phyloP scores from a whole-genome alignment of 23 tunicate species.

The Pegea sp. region DNA sequence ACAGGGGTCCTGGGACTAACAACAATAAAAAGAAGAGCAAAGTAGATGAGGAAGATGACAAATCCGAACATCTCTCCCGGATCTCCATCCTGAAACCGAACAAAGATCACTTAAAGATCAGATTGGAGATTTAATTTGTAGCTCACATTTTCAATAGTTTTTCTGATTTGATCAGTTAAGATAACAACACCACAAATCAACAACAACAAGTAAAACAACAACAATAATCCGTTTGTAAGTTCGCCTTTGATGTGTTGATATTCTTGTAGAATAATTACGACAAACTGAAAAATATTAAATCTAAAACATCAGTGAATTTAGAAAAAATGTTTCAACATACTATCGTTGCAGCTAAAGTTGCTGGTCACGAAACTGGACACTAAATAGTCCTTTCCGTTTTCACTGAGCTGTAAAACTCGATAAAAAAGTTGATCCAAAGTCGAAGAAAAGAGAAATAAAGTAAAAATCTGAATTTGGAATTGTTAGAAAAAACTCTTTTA shows the following conservation, averaged over 20 bases:
- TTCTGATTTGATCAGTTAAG: conserved; percentile 7
- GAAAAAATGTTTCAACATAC: too few species aligned
- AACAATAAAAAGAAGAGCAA: conserved; percentile 12
- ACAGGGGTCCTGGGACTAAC: conserved; percentile 13
- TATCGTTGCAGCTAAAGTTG: too few species aligned
- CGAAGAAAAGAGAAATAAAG: conserved; percentile 1
- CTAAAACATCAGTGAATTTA: too few species aligned
- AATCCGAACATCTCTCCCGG: conserved; percentile 15
- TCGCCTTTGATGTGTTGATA: conserved; percentile 23
- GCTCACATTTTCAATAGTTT: too few species aligned
- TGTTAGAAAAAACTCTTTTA: too few species aligned
- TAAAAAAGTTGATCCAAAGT: conserved; percentile 11
- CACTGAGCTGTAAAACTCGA: conserved; percentile 7
- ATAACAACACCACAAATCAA: conserved; percentile 8
- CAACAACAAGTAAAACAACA: conserved; percentile 28
- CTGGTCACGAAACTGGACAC: conserved; percentile 18
- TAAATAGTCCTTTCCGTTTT: conserved; percentile 1
- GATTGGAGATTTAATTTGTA: too few species aligned
- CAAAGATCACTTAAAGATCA: too few species aligned
- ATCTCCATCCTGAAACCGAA: too few species aligned
- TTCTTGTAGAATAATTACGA: conserved; percentile 11
- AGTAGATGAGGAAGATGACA: conserved; percentile 13
- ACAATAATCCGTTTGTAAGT: conserved; percentile 28
- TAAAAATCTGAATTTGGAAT: conserved; percentile 7
- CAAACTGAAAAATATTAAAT: conserved; percentile 6